Evolutionary conservation across 2,888 invertebrate genomes (phyloP), one percentile per base, ranked within the genome.

Genomic region (Spisula solida): DNA sequence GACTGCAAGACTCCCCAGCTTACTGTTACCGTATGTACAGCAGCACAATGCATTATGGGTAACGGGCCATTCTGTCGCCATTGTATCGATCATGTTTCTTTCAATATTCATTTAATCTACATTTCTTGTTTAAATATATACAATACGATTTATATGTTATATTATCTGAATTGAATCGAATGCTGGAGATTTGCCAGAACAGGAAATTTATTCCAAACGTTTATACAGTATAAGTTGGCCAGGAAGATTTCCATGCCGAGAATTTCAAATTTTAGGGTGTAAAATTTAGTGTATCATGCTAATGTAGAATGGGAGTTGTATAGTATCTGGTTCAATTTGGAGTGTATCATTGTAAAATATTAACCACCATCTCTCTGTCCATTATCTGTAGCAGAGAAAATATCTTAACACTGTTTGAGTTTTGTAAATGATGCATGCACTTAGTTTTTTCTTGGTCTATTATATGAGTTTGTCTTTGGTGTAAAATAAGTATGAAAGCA

Each of bases 211-310:
- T 66, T 66, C 10, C 25, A 25, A 66, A 25, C 25, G 12, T 25
- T 66, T 66, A 0, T 25, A 66, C 25, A 66, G 6, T n/a, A 25
- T 66, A 66, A 25, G 25, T 66, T 66, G 60, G 60, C 25, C 60
- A n/a, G 60, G 60, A 66, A 25, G 25, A 66, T 66, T 66, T n/a
- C 10, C n/a, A 66, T 25, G 25, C 6, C 12, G 25, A 12, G 25
- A 66, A 66, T 66, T 66, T 66, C 1, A 25, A 66, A 66, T 25
- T 66, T 66, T 25, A n/a, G 25, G 60, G 60, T 66, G 60, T 66
- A 66, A 66, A 66, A 66, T 66, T 66, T 66, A 66, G n/a, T 66
- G 25, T 66, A 25, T 66, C 60, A n/a, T 25, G n/a, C 60, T 66
- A n/a, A 66, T 66, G 25, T 25, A 10, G 25, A 66, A 66, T 25